These are phyloP conservation scores for Drosophila rufa DNA, from an alignment of 1,140 invertebrate genomes.

Conservation along the genomic window DNA sequence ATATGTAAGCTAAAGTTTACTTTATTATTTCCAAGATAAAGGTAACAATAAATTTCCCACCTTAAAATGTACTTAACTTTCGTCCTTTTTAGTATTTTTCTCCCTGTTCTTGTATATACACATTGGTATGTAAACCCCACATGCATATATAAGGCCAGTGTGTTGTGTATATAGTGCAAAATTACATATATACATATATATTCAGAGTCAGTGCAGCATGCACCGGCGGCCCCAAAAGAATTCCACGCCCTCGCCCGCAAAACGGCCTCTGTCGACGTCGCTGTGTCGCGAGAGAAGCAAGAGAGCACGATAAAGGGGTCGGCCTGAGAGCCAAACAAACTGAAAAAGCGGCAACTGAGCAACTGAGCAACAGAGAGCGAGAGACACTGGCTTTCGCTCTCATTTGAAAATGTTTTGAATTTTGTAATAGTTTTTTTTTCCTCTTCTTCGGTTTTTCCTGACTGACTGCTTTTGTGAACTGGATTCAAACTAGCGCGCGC, in stretches of 20 bases:
- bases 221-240: conserved; percentile 68
- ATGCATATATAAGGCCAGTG: conserved; percentile 14
- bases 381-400: conserved; percentile 28
- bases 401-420: conserved; percentile 46
- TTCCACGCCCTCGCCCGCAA: conserved; percentile 55
- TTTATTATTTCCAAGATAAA: too few relatives aligned
- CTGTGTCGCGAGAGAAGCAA: neutral
- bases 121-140: conserved; percentile 5
- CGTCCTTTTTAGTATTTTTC: neutral
- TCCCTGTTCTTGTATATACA: neutral
- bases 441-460: conserved; percentile 16
- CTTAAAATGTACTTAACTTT: neutral
- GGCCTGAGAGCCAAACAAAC: conserved; percentile 34
- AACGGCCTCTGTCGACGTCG: conserved; percentile 20
- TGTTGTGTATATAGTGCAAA: conserved; percentile 26
- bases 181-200: conserved; percentile 5
- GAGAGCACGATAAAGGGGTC: conserved; percentile 2
- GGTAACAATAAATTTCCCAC: neutral
- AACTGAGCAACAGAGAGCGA: conserved; percentile 10
- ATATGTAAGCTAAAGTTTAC: too few relatives aligned
- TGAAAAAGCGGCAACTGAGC: conserved; percentile 48
- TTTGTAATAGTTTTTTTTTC: conserved; percentile 51
- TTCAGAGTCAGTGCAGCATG: conserved; percentile 63
- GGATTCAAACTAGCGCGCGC: conserved; percentile 46
- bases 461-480: conserved; percentile 49